A percentile compares a stretch with the other conserved stretches of the same genome.
phyloP scores from a whole-genome alignment of 1,140 invertebrate genomes.

The Schlechtendalia chinensis region DNA sequence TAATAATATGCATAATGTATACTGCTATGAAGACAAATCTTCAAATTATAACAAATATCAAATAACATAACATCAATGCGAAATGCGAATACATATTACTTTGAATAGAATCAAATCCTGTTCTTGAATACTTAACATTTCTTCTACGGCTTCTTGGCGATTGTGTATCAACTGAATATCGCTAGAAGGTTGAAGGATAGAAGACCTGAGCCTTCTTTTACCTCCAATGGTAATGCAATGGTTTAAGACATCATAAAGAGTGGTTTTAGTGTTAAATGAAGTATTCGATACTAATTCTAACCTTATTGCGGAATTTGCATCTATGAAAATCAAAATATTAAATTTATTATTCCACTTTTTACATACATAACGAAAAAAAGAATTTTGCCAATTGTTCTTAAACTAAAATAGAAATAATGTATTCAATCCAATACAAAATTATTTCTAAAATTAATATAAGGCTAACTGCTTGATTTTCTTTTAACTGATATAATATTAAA shows the following conservation, averaged over 20 bases:
- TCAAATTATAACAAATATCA: not conserved
- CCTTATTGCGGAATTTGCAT: slow-evolving; percentile 68
- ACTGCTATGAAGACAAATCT: not conserved
- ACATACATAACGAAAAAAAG: too few species aligned
- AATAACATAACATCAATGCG: too few species aligned
- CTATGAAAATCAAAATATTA: slow-evolving; percentile 56
- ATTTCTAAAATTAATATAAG: too few species aligned
- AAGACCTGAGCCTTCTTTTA: slow-evolving; percentile 70
- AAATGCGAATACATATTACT: slow-evolving; percentile 23
- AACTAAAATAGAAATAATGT: too few species aligned
- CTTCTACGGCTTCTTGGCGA: slow-evolving; percentile 71
- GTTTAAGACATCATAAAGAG: slow-evolving; percentile 74
- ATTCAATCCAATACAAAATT: too few species aligned
- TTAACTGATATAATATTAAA: too few species aligned
- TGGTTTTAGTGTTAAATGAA: slow-evolving; percentile 57
- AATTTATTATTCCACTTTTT: too few species aligned
- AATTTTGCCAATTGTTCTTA: too few species aligned
- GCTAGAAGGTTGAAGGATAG: slow-evolving; percentile 78
- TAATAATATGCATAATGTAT: not conserved
- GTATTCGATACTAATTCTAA: slow-evolving; percentile 71
- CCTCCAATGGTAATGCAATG: slow-evolving; percentile 77
- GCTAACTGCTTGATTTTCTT: too few species aligned
- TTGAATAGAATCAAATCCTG: slow-evolving; percentile 58
- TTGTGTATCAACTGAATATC: slow-evolving; percentile 65
- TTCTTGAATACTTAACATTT: slow-evolving; percentile 67